Percentiles rank a stretch among this genome's conserved stretches.
These are phyloP conservation scores for Microctenopoma stevenorrisi DNA, from an alignment of 2,797 vertebrate genomes.

Conservation along the genomic window DNA sequence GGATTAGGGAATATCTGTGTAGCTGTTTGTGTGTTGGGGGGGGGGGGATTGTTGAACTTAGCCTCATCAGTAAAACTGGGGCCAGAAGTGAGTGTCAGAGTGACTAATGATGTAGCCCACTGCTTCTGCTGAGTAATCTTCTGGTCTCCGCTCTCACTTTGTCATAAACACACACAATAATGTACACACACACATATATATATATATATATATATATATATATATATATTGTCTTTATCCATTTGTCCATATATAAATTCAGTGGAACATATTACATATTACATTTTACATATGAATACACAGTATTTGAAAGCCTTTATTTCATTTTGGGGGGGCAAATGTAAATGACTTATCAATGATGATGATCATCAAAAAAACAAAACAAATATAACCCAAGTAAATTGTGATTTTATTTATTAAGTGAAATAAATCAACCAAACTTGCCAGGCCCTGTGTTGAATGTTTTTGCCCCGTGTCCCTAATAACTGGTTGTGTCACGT, in stretches of 20 bases:
- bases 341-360: too few species aligned
- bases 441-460: too few species aligned
- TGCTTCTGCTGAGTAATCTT: slow-evolving; percentile 84
- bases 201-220: too few species aligned
- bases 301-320: not conserved
- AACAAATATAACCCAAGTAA: too few species aligned
- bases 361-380: too few species aligned
- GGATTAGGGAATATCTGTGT: slow-evolving; percentile 20
- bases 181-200: not conserved
- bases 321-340: not conserved
- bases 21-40: slow-evolving; percentile 38
- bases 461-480: too few species aligned
- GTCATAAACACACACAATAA: slow-evolving; percentile 55
- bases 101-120: slow-evolving; percentile 81
- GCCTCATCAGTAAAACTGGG: slow-evolving; percentile 82
- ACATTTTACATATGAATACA: not conserved
- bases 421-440: too few species aligned
- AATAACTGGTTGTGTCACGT: too few species aligned
- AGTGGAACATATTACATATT: not conserved
- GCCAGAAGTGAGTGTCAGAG: slow-evolving; percentile 80
- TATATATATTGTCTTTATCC: slow-evolving; percentile 8
- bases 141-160: slow-evolving; percentile 60
- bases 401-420: too few species aligned
- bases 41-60: slow-evolving; percentile 61
- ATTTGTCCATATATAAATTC: slow-evolving; percentile 9